phyloP scores from a whole-genome alignment of 2,888 invertebrate genomes.

The Phalera bucephala region DNA sequence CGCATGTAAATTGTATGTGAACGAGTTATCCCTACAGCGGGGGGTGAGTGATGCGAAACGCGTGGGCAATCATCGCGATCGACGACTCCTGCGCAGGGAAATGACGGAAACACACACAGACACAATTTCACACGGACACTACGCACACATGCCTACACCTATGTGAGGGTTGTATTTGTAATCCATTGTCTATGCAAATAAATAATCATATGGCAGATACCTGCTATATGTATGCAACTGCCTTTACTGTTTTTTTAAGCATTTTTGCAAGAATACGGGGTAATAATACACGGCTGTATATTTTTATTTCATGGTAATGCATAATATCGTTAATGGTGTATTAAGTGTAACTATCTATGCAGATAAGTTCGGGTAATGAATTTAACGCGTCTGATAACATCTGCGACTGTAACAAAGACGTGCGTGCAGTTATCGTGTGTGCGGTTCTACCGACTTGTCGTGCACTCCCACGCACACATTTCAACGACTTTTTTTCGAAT shows the following conservation, averaged over 20 bases:
- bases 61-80: constrained; percentile 79
- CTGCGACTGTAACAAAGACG: constrained; percentile 50
- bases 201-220: constrained; percentile 56
- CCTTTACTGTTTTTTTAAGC: constrained; percentile 51
- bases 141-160: constrained; percentile 18
- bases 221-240: constrained; percentile 54
- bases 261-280: constrained; percentile 29
- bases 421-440: constrained; percentile 48
- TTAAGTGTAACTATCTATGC: constrained; percentile 37
- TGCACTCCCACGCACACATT: constrained; percentile 59
- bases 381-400: constrained; percentile 52
- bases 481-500: constrained; percentile 41
- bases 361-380: constrained; percentile 39
- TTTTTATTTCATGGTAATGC: constrained; percentile 25
- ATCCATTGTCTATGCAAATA: constrained; percentile 75
- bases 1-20: constrained; percentile 76
- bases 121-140: constrained; percentile 12
- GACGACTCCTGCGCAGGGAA: constrained; percentile 74
- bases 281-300: constrained; percentile 24
- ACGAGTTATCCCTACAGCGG: constrained; percentile 65
- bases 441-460: constrained; percentile 32
- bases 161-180: constrained; percentile 41
- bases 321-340: constrained; percentile 35
- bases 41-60: constrained; percentile 81
- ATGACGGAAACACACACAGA: constrained; percentile 65